Percentiles rank a stretch among this genome's conserved stretches.
Conservation (phyloP, 2,888 invertebrate species). For the Hyalella azteca region DNA sequence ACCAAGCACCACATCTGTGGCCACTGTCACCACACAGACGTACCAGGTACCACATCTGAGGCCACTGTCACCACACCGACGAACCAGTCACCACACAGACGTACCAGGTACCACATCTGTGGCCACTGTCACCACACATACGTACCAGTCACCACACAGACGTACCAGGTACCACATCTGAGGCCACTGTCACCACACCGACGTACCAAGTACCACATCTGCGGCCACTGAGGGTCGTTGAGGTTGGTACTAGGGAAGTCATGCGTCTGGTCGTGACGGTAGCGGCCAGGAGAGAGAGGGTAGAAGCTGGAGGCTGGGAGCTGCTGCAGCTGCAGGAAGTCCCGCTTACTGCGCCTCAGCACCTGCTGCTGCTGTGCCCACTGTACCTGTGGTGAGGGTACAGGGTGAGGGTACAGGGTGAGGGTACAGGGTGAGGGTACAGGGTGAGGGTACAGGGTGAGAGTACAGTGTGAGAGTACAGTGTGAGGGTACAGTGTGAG, state of each 20-base stretch:
- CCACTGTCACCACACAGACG: no score
- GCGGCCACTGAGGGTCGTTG: conserved; percentile 90
- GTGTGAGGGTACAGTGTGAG: no score
- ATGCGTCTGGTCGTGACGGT: conserved; percentile 48
- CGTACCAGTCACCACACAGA: background rate
- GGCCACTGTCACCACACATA: background rate
- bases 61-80: background rate
- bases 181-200: conserved; percentile 36
- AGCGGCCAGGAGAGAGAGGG: conserved; percentile 31
- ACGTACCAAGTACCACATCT: conserved; percentile 98
- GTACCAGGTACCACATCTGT: background rate
- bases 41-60: background rate
- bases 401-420: no score
- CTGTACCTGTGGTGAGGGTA: conserved; percentile 64
- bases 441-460: no score
- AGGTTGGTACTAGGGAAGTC: conserved; percentile 62
- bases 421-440: no score
- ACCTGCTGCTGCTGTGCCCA: conserved; percentile 85
- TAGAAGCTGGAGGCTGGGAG: conserved; percentile 16
- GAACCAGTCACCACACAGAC: conserved; percentile 26
- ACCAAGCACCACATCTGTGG: background rate
- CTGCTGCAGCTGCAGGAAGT: conserved; percentile 69
- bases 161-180: background rate
- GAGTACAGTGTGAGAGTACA: no score
- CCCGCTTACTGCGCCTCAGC: conserved; percentile 81